phyloP scores from a whole-genome alignment of 2,888 invertebrate species.

The Morpho achilles region DNA sequence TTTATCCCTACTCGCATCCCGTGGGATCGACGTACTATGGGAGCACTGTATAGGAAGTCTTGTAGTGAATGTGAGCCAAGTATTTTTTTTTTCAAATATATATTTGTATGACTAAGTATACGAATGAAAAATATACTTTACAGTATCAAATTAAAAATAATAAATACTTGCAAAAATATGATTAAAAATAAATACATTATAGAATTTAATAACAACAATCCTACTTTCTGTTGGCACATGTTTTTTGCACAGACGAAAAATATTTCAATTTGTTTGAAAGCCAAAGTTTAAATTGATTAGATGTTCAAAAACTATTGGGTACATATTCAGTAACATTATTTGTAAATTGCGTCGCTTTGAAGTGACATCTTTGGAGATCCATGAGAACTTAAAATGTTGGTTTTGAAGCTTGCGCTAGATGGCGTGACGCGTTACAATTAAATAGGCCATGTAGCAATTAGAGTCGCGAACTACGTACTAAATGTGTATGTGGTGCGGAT shows the following conservation, averaged over 20 bases:
- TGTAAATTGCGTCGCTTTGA: background rate
- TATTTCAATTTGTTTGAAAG: too few relatives aligned
- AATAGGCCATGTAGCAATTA: constrained; percentile 13
- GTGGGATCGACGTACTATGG: constrained; percentile 66
- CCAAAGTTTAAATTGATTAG: background rate
- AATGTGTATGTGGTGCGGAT: constrained; percentile 19
- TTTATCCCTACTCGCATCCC: constrained; percentile 70
- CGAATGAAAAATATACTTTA: background rate
- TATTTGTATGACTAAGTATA: constrained; percentile 30
- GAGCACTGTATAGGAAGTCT: constrained; percentile 53
- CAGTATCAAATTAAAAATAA: too few relatives aligned
- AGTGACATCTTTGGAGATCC: constrained; percentile 21
- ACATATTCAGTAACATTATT: constrained; percentile 6
- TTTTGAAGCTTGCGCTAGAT: constrained; percentile 19
- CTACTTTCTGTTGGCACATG: too few relatives aligned
- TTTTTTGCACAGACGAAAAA: too few relatives aligned
- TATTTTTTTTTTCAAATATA: constrained; percentile 47
- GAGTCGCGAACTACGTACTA: constrained; percentile 5
- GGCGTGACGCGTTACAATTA: constrained; percentile 13
- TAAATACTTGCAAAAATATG: too few relatives aligned
- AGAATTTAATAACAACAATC: too few relatives aligned
- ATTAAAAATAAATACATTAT: too few relatives aligned
- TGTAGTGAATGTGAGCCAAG: constrained; percentile 60
- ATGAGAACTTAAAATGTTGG: constrained; percentile 1
- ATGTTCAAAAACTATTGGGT: background rate